phyloP scores from a whole-genome alignment of 1,140 invertebrate genomes.

The Dendroctonus valens region DNA sequence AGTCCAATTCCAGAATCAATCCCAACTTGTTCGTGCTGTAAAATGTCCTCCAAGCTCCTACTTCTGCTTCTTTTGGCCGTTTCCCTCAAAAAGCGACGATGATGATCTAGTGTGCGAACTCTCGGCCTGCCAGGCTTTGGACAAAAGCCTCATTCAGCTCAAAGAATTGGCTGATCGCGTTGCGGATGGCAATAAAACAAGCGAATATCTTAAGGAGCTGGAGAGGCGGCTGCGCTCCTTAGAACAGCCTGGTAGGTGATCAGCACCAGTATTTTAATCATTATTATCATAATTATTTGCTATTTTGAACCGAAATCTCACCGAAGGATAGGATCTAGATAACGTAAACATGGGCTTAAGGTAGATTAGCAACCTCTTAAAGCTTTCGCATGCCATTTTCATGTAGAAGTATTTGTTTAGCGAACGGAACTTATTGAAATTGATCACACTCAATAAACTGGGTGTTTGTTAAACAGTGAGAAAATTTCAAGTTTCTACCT shows the following conservation, averaged over 20 bases:
- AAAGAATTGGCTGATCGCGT: conserved; percentile 39
- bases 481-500: too few species aligned
- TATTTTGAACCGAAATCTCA: background rate
- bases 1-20: too few species aligned
- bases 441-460: too few species aligned
- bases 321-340: background rate
- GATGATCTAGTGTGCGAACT: conserved; percentile 36
- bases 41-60: too few species aligned
- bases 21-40: too few species aligned
- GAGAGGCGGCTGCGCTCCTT: conserved; percentile 69
- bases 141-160: conserved; percentile 37
- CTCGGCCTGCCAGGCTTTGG: conserved; percentile 39
- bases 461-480: too few species aligned
- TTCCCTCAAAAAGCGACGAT: conserved; percentile 2
- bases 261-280: too few species aligned
- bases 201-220: conserved; percentile 49
- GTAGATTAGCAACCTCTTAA: background rate
- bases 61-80: too few species aligned
- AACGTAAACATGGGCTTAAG: background rate
- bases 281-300: too few species aligned
- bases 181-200: conserved; percentile 35
- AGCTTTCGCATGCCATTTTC: too few species aligned
- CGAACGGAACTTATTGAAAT: too few species aligned
- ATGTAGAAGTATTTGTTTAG: too few species aligned
- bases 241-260: conserved; percentile 64